Evolutionary conservation across 2,113 vertebrate species (phyloP), one percentile per base, ranked within the genome.

Genomic region (Riparia riparia): DNA sequence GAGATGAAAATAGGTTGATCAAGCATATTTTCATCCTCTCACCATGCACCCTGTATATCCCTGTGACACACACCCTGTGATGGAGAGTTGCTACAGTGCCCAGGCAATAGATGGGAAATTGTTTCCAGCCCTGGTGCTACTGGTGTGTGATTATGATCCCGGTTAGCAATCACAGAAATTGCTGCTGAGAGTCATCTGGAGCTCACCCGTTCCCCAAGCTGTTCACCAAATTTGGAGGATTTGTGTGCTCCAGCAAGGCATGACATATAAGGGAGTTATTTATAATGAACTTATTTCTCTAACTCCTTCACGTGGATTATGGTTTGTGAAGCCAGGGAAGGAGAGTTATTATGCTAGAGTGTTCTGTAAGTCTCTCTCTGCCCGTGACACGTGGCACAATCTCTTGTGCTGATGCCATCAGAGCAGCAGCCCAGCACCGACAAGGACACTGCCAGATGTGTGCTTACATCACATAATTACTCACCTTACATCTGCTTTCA

Each of bases 101-200:
- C 83, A 91, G 78, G 56, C 76, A 89, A 97, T 89, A 88, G 69
- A 93, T 93, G 68, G 90, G 71, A 86, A 95, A 89, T 91, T 83
- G 64, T 91, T 86, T 89, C 93, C 93, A 88, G 81, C 68, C 83
- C 69, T 31, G 56, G 29, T 72, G 64, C 16, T 77, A 78, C 57
- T 86, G 57, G 53, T 83, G 65, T 56, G 51, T 86, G 79, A 79
- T 89, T 70, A 66, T 90, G 87, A 86, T 78, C 76, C 83, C 90
- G 86, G 37, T 60, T 74, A 88, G 88, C 83, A 95, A 92, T 82
- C 93, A 86, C 28, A 96, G 66, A 84, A 97, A 96, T 95, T 94
- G 61, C 74, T 92, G 91, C 73, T 69, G 93, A 78, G 89, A 95
- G 64, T 39, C 86, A 47, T 37, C 86, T 61, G 82, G 50, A 76